These are phyloP conservation scores for Microctonus brassicae DNA, from an alignment of 2,888 invertebrate species.

Conservation along the genomic window DNA sequence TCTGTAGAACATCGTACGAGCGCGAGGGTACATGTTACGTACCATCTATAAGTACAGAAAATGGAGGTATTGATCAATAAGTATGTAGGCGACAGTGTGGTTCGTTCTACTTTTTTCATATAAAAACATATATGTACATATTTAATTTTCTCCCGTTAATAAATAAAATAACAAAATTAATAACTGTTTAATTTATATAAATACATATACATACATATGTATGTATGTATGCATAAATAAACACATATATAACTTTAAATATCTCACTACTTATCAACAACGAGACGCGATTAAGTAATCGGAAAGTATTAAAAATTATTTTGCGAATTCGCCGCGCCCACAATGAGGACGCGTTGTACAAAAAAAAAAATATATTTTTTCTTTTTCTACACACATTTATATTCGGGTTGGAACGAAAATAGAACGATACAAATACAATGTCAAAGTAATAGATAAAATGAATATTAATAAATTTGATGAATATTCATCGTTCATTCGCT, in stretches of 20 bases:
- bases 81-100: conserved; percentile 59
- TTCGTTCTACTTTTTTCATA: conserved; percentile 55
- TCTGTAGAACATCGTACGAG: conserved; percentile 68
- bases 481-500: not conserved
- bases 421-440: conserved; percentile 19
- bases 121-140: too few species aligned
- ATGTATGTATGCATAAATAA: too few species aligned
- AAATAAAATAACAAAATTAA: conserved; percentile 1
- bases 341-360: not conserved
- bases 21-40: conserved; percentile 68
- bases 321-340: conserved; percentile 2
- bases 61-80: conserved; percentile 68
- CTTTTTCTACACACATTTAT: not conserved
- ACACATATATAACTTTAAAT: not conserved
- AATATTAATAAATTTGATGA: conserved; percentile 37
- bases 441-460: conserved; percentile 11
- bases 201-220: too few species aligned
- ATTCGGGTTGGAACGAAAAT: conserved; percentile 10
- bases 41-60: conserved; percentile 70
- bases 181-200: too few species aligned
- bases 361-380: not conserved
- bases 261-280: not conserved
- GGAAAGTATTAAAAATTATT: not conserved
- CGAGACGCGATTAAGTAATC: not conserved
- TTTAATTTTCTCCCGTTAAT: not conserved